These are phyloP conservation scores for Cephus spinipes DNA, from an alignment of 2,888 invertebrate genomes.

Conservation along the genomic window DNA sequence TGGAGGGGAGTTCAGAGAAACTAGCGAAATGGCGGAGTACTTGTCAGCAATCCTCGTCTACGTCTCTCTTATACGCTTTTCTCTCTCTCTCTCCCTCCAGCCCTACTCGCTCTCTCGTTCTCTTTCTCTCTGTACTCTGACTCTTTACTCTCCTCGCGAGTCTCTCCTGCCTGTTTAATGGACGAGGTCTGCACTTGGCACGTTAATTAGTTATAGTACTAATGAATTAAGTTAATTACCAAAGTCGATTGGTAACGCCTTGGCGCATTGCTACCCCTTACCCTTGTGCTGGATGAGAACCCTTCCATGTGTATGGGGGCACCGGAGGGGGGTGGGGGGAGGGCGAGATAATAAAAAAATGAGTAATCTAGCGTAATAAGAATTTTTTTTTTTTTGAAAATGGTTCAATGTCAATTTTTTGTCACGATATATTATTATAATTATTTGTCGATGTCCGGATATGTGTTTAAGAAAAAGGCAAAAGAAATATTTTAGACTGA, in stretches of 20 bases:
- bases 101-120: not conserved
- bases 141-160: conserved; percentile 6
- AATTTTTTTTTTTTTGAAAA: too few species aligned
- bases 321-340: too few species aligned
- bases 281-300: too few species aligned
- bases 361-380: too few species aligned
- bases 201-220: conserved; percentile 5
- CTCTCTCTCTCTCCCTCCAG: not conserved
- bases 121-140: too few species aligned
- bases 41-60: not conserved
- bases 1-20: not conserved
- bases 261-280: not conserved
- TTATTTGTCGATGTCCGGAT: too few species aligned
- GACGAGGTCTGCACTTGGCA: conserved; percentile 7
- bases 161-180: not conserved
- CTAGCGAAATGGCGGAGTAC: conserved; percentile 4
- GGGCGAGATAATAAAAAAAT: too few species aligned
- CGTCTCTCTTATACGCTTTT: not conserved
- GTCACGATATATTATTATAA: too few species aligned
- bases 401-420: too few species aligned
- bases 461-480: too few species aligned
- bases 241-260: conserved; percentile 2
- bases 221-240: conserved; percentile 6
- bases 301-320: too few species aligned
- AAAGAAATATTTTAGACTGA: too few species aligned